Percentiles rank a stretch among this genome's conserved stretches.
These are phyloP conservation scores for Venturia canescens DNA, from an alignment of 1,140 invertebrate genomes.

Conservation along the genomic window DNA sequence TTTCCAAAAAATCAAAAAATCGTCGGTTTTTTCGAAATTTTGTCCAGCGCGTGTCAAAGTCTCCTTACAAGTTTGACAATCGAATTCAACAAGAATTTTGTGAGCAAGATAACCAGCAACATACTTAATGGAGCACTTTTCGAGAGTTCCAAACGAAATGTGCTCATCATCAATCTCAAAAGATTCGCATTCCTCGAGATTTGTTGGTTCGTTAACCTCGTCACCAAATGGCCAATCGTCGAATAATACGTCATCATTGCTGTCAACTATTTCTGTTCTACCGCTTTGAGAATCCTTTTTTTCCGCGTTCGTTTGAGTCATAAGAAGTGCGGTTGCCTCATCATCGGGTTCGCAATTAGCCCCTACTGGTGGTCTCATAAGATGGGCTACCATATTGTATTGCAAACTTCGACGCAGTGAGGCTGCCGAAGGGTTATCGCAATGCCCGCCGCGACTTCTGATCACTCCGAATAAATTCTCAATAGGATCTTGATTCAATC, in stretches of 20 bases:
- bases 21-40: conserved; percentile 33
- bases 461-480: conserved; percentile 54
- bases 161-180: not conserved
- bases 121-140: conserved; percentile 41
- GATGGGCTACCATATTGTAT: conserved; percentile 46
- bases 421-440: conserved; percentile 51
- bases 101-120: no score
- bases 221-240: conserved; percentile 4
- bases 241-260: not conserved
- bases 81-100: conserved; percentile 36
- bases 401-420: conserved; percentile 52
- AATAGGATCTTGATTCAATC: conserved; percentile 56
- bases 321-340: conserved; percentile 21
- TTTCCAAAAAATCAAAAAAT: no score
- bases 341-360: conserved; percentile 46
- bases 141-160: not conserved
- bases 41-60: conserved; percentile 1
- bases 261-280: conserved; percentile 5
- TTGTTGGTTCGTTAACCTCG: not conserved
- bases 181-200: not conserved
- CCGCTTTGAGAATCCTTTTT: not conserved
- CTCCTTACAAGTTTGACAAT: conserved; percentile 26
- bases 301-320: not conserved
- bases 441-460: conserved; percentile 45
- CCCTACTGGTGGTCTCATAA: conserved; percentile 37